These are phyloP conservation scores for Eristalinus sepulchralis DNA, from an alignment of 2,888 invertebrate genomes.

Conservation along the genomic window DNA sequence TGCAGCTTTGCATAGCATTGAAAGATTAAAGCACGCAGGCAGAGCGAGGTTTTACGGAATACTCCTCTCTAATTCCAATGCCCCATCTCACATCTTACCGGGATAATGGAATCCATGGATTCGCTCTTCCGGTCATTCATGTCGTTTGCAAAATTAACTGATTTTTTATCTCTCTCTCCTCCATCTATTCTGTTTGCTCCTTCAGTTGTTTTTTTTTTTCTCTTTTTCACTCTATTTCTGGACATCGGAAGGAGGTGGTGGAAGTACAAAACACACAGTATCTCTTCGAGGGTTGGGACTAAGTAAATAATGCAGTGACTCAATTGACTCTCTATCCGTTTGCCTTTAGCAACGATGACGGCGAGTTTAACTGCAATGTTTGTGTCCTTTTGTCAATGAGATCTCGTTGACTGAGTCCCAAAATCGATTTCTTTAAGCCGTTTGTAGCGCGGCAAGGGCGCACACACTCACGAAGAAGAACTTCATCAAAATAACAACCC, in stretches of 20 bases:
- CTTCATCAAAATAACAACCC: neutral
- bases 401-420: neutral
- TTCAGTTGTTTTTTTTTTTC: neutral
- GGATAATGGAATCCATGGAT: neutral
- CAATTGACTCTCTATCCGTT: constrained; percentile 22
- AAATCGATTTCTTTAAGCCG: neutral
- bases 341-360: neutral
- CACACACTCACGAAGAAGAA: neutral
- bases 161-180: neutral
- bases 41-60: neutral
- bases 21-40: neutral
- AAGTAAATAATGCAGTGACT: constrained; percentile 9
- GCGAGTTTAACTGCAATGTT: neutral
- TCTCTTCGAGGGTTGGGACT: neutral
- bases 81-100: neutral
- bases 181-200: neutral
- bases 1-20: neutral
- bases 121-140: constrained; percentile 2
- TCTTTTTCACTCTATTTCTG: neutral
- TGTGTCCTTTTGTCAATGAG: neutral
- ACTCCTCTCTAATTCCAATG: neutral
- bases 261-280: neutral
- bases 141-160: constrained; percentile 4
- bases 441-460: neutral
- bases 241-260: neutral